These are phyloP conservation scores for Selenia dentaria DNA, from an alignment of 2,888 invertebrate species.

Conservation along the genomic window DNA sequence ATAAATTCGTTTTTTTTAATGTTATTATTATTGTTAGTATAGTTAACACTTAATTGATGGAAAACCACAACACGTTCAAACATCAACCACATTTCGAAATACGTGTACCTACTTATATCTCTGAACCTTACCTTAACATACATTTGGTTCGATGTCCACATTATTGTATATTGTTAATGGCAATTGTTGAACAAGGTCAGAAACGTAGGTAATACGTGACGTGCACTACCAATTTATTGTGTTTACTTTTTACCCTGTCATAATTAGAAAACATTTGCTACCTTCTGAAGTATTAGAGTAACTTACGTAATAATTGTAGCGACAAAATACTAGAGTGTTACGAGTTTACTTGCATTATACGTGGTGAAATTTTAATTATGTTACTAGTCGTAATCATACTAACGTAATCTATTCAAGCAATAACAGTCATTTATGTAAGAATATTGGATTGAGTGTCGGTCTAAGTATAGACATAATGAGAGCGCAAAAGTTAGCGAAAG, in stretches of 20 bases:
- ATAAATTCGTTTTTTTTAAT: too few species aligned
- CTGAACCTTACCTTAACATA: not conserved
- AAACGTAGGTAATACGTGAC: constrained; percentile 12
- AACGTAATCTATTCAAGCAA: constrained; percentile 28
- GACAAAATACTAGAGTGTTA: constrained; percentile 9
- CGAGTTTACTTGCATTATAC: constrained; percentile 15
- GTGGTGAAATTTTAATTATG: constrained; percentile 38
- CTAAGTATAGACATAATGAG: constrained; percentile 7
- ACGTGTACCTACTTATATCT: too few species aligned
- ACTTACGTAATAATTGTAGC: not conserved
- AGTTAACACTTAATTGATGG: too few species aligned
- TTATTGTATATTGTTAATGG: constrained; percentile 9
- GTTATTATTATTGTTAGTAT: too few species aligned
- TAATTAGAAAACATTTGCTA: too few species aligned
- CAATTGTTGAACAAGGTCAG: constrained; percentile 6
- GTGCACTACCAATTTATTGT: not conserved
- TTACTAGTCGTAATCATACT: constrained; percentile 25
- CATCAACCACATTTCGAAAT: too few species aligned
- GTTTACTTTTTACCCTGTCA: too few species aligned
- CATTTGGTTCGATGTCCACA: not conserved
- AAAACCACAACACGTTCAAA: too few species aligned
- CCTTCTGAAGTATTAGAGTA: too few species aligned
- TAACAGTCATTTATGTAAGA: constrained; percentile 20
- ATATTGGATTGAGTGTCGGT: constrained; percentile 9
- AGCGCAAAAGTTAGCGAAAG: constrained; percentile 12